Evolutionary conservation across 2,888 invertebrate species (phyloP).

Genomic region (Micoletzkya japonica): DNA sequence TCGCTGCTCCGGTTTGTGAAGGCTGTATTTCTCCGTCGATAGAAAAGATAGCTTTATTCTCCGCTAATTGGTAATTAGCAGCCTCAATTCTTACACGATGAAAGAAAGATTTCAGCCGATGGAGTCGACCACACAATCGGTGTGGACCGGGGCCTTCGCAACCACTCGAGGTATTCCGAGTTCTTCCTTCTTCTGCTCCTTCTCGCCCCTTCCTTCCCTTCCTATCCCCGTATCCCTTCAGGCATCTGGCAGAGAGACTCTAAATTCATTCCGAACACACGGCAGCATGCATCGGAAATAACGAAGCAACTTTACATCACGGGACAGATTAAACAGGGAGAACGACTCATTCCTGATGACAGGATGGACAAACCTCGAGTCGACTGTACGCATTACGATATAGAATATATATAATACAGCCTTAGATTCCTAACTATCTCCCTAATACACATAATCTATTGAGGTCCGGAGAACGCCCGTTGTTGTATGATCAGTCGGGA

Average conservation of each 20-base stretch:
- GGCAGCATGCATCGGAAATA: conserved; percentile 47
- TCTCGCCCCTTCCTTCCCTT: background rate
- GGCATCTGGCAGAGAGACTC: conserved; percentile 38
- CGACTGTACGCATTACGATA: too few relatives aligned
- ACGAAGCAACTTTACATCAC: conserved; percentile 48
- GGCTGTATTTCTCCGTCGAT: too few relatives aligned
- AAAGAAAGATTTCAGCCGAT: conserved; percentile 10
- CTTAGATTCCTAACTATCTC: background rate
- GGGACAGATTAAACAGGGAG: conserved; percentile 16
- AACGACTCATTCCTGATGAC: conserved; percentile 4
- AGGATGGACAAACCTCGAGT: conserved; percentile 12
- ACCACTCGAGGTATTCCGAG: background rate
- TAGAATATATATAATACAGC: background rate
- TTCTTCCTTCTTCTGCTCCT: background rate
- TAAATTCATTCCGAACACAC: conserved; percentile 44
- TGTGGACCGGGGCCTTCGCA: background rate
- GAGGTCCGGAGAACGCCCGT: conserved; percentile 40
- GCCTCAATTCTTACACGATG: too few relatives aligned
- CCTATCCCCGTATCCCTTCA: background rate
- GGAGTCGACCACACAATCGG: background rate
- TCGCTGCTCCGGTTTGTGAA: conserved; percentile 12
- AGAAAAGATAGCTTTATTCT: too few relatives aligned
- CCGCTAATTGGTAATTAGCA: too few relatives aligned
- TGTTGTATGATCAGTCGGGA: conserved; percentile 40
- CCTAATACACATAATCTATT: background rate